phyloP scores from a whole-genome alignment of 2,113 vertebrate species.

The Nipponia nippon region DNA sequence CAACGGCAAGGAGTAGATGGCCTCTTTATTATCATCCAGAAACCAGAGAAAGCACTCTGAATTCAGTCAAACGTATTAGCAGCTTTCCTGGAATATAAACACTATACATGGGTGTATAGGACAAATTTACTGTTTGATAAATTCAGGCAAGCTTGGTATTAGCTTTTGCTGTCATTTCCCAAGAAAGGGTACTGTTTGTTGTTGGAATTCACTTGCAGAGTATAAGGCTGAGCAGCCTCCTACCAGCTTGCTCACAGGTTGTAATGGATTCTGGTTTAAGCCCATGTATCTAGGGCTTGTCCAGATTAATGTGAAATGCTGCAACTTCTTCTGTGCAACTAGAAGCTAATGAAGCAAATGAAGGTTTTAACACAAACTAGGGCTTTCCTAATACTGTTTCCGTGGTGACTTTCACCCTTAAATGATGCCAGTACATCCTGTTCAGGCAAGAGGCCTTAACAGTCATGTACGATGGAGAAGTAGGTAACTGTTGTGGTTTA shows the following conservation, averaged over 20 bases:
- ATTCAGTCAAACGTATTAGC: background rate
- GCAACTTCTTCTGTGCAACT: background rate
- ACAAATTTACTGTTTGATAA: background rate
- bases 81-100: background rate
- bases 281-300: background rate
- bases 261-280: background rate
- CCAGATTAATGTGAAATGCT: background rate
- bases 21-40: background rate
- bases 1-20: rapidly evolving
- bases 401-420: background rate
- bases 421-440: background rate
- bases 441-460: background rate
- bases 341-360: background rate
- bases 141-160: background rate
- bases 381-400: background rate
- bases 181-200: background rate
- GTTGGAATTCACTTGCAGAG: background rate
- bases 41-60: background rate
- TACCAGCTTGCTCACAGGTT: background rate
- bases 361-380: background rate
- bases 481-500: background rate
- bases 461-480: background rate
- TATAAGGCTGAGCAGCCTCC: background rate
- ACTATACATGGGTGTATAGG: background rate
- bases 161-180: background rate